These are phyloP conservation scores for Anagrus nilaparvatae DNA, from an alignment of 1,140 invertebrate genomes.

Conservation along the genomic window DNA sequence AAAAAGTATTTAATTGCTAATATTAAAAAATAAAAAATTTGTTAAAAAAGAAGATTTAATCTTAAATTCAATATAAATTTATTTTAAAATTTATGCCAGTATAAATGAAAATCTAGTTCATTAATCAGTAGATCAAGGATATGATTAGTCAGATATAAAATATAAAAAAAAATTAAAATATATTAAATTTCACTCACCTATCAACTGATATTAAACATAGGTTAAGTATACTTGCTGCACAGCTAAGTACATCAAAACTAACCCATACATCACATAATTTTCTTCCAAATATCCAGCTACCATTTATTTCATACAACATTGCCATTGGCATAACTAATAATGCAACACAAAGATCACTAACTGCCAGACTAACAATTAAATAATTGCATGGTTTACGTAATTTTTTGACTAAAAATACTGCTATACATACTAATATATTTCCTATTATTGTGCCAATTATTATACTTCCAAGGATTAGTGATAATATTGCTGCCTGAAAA, in stretches of 20 bases:
- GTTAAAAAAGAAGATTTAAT: too few species aligned
- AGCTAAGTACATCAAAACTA: conserved; percentile 71
- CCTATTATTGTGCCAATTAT: conserved; percentile 76
- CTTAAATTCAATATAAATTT: too few species aligned
- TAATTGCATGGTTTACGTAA: conserved; percentile 77
- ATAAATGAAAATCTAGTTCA: too few species aligned
- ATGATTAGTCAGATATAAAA: too few species aligned
- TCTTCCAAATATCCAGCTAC: conserved; percentile 74
- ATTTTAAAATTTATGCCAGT: too few species aligned
- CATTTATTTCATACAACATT: conserved; percentile 68
- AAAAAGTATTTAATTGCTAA: too few species aligned
- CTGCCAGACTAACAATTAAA: conserved; percentile 80
- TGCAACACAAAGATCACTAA: conserved; percentile 76
- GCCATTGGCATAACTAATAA: conserved; percentile 79
- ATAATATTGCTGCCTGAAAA: conserved; percentile 61
- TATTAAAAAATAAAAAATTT: too few species aligned
- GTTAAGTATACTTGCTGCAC: conserved; percentile 84
- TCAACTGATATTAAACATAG: conserved; percentile 86
- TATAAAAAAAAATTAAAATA: too few species aligned
- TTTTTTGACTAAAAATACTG: conserved; percentile 79
- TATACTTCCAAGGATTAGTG: conserved; percentile 59
- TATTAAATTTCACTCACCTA: conserved; percentile 46
- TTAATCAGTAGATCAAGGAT: too few species aligned
- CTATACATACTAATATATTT: conserved; percentile 81
- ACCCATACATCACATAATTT: conserved; percentile 80